phyloP scores from a whole-genome alignment of 2,113 vertebrate species.

The Anhinga rufa region DNA sequence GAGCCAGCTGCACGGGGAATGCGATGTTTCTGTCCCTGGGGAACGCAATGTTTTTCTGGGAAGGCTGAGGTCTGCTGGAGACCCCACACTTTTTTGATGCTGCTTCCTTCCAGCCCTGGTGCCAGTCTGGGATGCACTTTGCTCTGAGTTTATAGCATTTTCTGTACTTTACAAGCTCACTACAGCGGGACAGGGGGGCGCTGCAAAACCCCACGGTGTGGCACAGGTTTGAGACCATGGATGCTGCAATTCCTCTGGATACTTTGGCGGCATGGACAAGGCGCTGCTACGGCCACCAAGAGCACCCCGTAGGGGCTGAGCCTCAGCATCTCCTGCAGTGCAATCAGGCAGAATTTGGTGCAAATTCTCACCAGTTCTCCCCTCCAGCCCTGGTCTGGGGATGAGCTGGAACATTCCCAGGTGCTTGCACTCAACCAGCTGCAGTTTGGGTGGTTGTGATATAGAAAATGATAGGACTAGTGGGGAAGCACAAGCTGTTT shows the following conservation, averaged over 20 bases:
- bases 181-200: neutral
- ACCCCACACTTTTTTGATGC: neutral
- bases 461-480: neutral
- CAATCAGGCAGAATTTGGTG: neutral
- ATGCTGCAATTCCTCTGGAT: neutral
- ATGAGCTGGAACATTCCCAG: neutral
- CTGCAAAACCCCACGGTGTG: neutral
- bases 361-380: neutral
- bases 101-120: neutral
- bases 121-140: neutral
- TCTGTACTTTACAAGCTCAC: neutral
- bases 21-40: neutral
- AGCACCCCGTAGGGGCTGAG: neutral
- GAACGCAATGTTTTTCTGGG: neutral
- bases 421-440: neutral
- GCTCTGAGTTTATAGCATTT: neutral
- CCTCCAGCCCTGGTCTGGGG: neutral
- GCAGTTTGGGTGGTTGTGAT: neutral
- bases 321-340: neutral
- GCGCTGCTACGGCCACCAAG: neutral
- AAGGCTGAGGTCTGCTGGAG: neutral
- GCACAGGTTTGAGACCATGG: neutral
- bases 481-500: accelerated
- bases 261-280: neutral
- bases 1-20: neutral